phyloP scores from a whole-genome alignment of 1,140 invertebrate genomes.

The Diachasma alloeum region DNA sequence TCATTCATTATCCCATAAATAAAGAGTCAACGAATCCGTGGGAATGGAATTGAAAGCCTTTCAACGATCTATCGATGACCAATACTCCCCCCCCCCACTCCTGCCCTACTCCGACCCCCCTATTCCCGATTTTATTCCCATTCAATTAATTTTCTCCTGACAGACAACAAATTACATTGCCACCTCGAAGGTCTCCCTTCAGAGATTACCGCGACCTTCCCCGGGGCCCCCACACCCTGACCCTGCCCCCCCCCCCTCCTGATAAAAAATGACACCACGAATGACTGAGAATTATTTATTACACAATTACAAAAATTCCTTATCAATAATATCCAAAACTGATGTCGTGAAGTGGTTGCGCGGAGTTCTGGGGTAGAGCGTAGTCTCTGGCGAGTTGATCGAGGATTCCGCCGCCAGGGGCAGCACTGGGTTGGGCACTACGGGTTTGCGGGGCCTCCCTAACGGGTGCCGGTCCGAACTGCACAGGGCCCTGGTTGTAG shows the following conservation, averaged over 20 bases:
- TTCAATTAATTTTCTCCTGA: no score
- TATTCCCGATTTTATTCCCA: no score
- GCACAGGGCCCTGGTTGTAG: slow-evolving; percentile 60
- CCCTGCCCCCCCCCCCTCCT: neutral
- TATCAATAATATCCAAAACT: slow-evolving; percentile 78
- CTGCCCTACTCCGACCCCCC: no score
- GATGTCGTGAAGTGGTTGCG: slow-evolving; percentile 79
- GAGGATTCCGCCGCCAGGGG: slow-evolving; percentile 70
- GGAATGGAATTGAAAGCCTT: neutral
- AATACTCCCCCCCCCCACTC: no score
- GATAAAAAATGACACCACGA: neutral
- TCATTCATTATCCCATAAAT: neutral
- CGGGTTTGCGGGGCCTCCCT: slow-evolving; percentile 44
- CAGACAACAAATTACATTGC: no score
- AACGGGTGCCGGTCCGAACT: slow-evolving; percentile 57
- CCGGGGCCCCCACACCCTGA: neutral
- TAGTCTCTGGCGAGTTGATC: slow-evolving; percentile 84
- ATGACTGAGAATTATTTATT: neutral
- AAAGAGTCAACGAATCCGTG: neutral
- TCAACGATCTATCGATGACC: no score
- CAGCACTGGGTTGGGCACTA: slow-evolving; percentile 42
- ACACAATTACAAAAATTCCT: neutral
- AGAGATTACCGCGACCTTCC: no score
- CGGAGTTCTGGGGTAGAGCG: slow-evolving; percentile 73
- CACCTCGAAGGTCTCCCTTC: no score